Percentiles rank a stretch among this genome's conserved stretches.
Evolutionary conservation across 2,888 invertebrate genomes (phyloP).

Genomic region (Ernsta delagoae): DNA sequence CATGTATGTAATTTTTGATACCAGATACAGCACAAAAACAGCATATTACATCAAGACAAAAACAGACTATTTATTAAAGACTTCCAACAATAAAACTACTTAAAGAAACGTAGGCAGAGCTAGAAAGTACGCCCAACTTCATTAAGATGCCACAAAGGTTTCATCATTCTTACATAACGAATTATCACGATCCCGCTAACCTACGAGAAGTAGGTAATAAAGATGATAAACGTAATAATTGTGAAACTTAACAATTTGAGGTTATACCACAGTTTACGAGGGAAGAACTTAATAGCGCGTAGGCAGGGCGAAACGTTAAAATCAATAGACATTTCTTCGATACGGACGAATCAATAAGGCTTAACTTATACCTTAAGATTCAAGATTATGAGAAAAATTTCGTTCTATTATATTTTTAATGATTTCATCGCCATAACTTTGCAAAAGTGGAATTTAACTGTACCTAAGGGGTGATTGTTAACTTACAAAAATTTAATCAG

Average conservation of each 20-base stretch:
- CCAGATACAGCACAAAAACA: too few species aligned
- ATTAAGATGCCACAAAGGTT: constrained; percentile 8
- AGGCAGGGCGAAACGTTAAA: constrained; percentile 18
- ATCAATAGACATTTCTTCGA: constrained; percentile 11
- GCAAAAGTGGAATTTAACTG: too few species aligned
- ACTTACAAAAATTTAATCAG: too few species aligned
- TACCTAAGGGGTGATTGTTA: too few species aligned
- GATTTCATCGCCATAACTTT: too few species aligned
- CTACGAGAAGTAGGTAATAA: not conserved
- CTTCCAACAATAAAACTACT: too few species aligned
- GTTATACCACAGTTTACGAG: constrained; percentile 8
- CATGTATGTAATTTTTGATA: too few species aligned
- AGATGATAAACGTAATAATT: constrained; percentile 20
- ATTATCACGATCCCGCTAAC: constrained; percentile 29
- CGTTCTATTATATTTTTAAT: too few species aligned
- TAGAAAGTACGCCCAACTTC: constrained; percentile 15
- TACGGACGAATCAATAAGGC: not conserved
- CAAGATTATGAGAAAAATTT: too few species aligned
- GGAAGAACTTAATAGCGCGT: constrained; percentile 20
- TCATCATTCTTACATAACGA: constrained; percentile 20
- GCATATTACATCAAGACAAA: too few species aligned
- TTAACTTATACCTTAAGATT: too few species aligned
- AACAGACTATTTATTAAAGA: too few species aligned
- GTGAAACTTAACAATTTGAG: constrained; percentile 21
- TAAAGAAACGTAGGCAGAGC: not conserved